phyloP scores from a whole-genome alignment of 2,797 vertebrate species.

The Anableps anableps region DNA sequence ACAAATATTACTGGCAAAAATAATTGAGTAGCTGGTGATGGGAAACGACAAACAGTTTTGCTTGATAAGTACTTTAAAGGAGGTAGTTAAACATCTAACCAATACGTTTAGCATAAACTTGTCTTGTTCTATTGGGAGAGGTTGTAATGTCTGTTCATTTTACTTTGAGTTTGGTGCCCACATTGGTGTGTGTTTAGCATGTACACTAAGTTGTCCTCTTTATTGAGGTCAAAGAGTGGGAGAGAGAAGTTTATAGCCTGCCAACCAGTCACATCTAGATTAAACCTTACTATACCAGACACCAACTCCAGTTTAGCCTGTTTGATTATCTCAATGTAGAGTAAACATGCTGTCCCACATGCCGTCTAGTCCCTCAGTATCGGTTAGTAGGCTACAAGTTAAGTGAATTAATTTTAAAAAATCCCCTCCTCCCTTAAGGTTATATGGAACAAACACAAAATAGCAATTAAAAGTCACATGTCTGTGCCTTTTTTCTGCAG shows the following conservation, averaged over 20 bases:
- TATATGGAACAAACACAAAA: neutral
- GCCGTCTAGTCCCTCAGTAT: conserved; percentile 10
- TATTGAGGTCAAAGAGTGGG: neutral
- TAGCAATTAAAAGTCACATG: neutral
- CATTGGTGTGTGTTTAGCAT: conserved; percentile 15
- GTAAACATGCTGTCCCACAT: conserved; percentile 40
- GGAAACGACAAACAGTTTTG: neutral
- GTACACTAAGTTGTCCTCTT: neutral
- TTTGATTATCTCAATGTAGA: conserved; percentile 51
- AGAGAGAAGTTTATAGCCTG: conserved; percentile 20
- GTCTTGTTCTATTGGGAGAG: neutral
- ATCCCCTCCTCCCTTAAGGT: neutral
- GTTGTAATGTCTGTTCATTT: neutral
- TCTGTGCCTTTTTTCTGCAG: neutral
- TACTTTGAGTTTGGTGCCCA: neutral
- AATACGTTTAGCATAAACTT: neutral
- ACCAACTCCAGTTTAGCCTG: conserved; percentile 39
- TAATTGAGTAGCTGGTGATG: neutral
- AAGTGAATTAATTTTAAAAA: conserved; percentile 1
- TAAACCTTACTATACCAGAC: conserved; percentile 23
- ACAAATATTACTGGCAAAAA: neutral
- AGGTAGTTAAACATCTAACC: neutral
- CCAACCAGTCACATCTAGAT: conserved; percentile 40
- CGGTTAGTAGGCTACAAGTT: conserved; percentile 8
- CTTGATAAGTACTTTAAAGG: too few species aligned